phyloP scores from a whole-genome alignment of 2,797 vertebrate species.

The Bradypodion ventrale region DNA sequence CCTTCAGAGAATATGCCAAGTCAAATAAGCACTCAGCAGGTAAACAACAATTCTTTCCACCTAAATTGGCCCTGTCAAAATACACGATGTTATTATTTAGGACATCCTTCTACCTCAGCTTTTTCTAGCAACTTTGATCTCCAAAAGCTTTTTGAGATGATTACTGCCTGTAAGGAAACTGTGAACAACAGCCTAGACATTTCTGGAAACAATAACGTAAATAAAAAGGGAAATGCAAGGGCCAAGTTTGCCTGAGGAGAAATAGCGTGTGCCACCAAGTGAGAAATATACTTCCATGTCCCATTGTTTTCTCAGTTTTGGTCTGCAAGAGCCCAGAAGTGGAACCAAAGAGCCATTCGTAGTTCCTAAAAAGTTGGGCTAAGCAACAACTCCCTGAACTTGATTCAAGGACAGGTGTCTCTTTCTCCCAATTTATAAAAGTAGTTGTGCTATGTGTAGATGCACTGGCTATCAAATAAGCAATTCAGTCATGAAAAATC shows the following conservation, averaged over 20 bases:
- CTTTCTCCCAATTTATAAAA: neutral
- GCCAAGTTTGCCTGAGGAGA: slow-evolving; percentile 17
- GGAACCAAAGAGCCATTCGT: neutral
- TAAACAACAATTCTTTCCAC: slow-evolving; percentile 51
- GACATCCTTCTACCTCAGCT: slow-evolving; percentile 39
- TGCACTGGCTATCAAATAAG: neutral
- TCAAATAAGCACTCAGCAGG: slow-evolving; percentile 33
- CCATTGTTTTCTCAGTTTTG: neutral
- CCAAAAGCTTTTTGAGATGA: slow-evolving; percentile 54
- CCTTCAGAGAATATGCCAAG: slow-evolving; percentile 39
- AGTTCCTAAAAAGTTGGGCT: neutral
- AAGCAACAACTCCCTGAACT: accelerated
- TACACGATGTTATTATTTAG: slow-evolving; percentile 51
- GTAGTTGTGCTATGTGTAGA: neutral
- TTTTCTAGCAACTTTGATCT: slow-evolving; percentile 35
- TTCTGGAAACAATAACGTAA: slow-evolving; percentile 54
- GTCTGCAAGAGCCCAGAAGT: neutral
- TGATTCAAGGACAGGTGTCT: neutral
- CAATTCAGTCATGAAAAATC: neutral
- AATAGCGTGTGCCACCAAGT: slow-evolving; percentile 11
- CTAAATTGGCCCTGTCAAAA: slow-evolving; percentile 52
- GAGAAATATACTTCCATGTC: slow-evolving; percentile 11
- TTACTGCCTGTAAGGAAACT: slow-evolving; percentile 51
- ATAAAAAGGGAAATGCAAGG: slow-evolving; percentile 45
- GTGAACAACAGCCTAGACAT: slow-evolving; percentile 42